Conservation (phyloP, 2,797 vertebrate genomes). For the Poecilia wingei region DNA sequence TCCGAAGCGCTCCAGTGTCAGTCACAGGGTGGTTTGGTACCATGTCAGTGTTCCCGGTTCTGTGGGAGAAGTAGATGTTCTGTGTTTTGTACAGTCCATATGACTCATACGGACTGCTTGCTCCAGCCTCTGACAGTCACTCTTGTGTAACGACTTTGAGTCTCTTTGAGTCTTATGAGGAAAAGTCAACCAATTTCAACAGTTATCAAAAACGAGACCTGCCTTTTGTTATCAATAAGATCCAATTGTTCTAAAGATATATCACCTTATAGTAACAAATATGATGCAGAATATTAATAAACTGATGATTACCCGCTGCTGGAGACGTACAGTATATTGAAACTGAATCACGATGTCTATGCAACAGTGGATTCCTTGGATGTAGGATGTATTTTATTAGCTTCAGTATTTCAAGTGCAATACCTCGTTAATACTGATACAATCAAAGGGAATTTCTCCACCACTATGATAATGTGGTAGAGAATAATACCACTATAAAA, state of each 20-base stretch:
- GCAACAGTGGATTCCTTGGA: not conserved
- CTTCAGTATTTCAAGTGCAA: not conserved
- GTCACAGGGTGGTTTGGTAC: not conserved
- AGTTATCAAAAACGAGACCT: not conserved
- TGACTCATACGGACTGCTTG: slow-evolving; percentile 40
- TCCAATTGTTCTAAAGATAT: not conserved
- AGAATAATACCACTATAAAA: too few relatives aligned
- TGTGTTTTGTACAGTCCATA: slow-evolving; percentile 8
- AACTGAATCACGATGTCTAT: not conserved
- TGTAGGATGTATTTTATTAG: not conserved
- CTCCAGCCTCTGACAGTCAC: slow-evolving; percentile 2
- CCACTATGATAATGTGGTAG: too few relatives aligned
- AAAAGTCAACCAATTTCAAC: not conserved
- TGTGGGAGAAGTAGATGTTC: slow-evolving; percentile 4
- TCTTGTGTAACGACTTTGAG: not conserved
- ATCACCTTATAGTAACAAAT: not conserved
- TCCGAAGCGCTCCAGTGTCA: not conserved
- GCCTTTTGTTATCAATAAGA: not conserved
- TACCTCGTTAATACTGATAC: too few relatives aligned
- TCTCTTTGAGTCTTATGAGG: not conserved
- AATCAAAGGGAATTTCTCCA: too few relatives aligned
- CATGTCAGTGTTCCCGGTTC: slow-evolving; percentile 12
- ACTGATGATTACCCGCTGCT: not conserved
- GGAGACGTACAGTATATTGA: not conserved
- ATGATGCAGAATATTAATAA: not conserved